Evolutionary conservation across 2,888 invertebrate genomes (phyloP), one percentile per base, ranked within the genome.

Genomic region (Zele albiditarsus): DNA sequence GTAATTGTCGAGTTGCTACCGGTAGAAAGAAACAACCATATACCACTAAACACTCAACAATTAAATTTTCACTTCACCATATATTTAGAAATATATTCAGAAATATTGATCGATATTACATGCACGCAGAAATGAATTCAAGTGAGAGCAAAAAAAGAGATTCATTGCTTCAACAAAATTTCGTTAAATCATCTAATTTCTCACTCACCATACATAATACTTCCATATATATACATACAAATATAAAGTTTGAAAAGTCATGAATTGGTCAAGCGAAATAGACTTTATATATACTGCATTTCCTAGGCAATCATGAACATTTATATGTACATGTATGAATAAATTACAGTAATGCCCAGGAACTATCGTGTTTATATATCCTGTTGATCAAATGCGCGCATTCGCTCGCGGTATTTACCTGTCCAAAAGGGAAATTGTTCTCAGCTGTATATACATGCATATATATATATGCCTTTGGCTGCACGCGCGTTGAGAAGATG

Each of bases 251-350:
- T 25, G 27, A 33, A 28, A 27, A 58, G 53, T 58, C 57, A 58
- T 23, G 27, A 28, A 62, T 62, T 62, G 31, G 62, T 28, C 31
- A 62, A 46, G 67, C 20, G 25, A 67, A 67, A 67, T 46, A 46
- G 67, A 67, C 49, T 46, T 46, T 25, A 23, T 46, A 46, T 25
- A 38, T 65, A 46, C 10, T 16, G 28, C 2, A 67, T 67, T 67
- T 67, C 27, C 46, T 49, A 67, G n/a, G 58, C 69, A 69, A 57
- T 67, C 46, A 67, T 49, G 31, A 33, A 38, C 63, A 38, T 49
- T 69, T 74, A 67, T 75, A 66, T 67, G 72, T 46, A 66, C 38
- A 66, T 62, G 28, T 76, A 74, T 74, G 73, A 46, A 67, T 69
- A 76, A 42, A 71, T 66, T 75, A 62, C 75, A 49, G 71, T 60